These are phyloP conservation scores for Pseudopodoces humilis DNA, from an alignment of 2,113 vertebrate species.

Conservation along the genomic window DNA sequence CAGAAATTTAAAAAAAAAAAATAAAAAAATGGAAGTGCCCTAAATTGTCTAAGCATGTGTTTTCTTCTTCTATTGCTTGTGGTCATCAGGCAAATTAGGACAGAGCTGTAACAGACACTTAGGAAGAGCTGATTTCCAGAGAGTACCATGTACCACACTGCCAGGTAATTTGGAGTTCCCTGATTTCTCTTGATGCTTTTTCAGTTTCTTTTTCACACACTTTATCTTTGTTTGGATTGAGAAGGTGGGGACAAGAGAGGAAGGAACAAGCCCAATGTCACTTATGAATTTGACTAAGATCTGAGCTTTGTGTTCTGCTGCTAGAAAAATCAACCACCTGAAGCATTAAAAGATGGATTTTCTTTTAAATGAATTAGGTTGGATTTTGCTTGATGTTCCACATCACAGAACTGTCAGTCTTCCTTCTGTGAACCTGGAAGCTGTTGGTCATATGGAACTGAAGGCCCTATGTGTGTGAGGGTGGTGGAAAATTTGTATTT, in stretches of 20 bases:
- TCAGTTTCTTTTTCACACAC: background rate
- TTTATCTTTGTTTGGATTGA: background rate
- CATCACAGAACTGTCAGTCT: background rate
- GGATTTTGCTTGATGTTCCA: background rate
- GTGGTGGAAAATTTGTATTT: background rate
- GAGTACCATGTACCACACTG: background rate
- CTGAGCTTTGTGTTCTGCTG: background rate
- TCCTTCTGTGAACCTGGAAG: slow-evolving; percentile 7
- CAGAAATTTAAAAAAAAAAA: background rate
- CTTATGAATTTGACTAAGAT: background rate
- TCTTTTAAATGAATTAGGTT: background rate
- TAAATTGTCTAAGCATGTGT: background rate
- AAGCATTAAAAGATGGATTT: background rate
- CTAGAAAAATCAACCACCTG: background rate
- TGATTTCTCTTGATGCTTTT: background rate
- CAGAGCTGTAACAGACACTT: background rate
- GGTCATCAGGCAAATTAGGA: background rate
- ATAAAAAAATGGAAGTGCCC: background rate
- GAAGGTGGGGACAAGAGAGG: background rate
- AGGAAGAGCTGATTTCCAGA: background rate
- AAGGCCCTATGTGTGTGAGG: background rate
- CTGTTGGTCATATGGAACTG: background rate
- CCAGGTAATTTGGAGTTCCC: background rate
- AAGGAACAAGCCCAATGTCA: background rate
- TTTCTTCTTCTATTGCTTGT: background rate